Evolutionary conservation across 2,888 invertebrate genomes (phyloP).

Genomic region (Rapana venosa): DNA sequence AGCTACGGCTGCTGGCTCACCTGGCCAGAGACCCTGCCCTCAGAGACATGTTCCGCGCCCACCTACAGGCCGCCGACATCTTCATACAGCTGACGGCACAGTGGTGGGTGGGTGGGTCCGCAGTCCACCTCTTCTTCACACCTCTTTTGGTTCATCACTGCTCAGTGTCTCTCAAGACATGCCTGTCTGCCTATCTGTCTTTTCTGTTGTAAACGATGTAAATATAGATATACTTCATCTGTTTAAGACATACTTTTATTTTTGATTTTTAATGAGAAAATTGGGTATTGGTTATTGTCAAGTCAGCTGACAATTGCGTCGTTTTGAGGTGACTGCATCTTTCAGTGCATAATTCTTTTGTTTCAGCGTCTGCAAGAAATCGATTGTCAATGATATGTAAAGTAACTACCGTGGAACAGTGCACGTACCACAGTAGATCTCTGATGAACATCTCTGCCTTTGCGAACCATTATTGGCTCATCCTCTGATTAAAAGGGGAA

Average conservation of each 20-base stretch:
- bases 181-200: not conserved
- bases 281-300: not conserved
- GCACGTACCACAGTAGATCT: too few species aligned
- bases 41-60: constrained; percentile 60
- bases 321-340: not conserved
- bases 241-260: not conserved
- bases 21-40: constrained; percentile 68
- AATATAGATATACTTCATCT: too few species aligned
- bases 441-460: too few species aligned
- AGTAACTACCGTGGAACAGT: too few species aligned
- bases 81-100: constrained; percentile 71
- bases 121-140: too few species aligned
- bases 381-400: too few species aligned
- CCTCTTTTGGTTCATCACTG: too few species aligned
- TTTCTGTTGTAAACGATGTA: too few species aligned
- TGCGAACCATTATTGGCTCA: too few species aligned
- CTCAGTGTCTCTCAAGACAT: not conserved
- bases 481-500: too few species aligned
- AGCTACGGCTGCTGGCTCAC: constrained; percentile 72
- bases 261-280: not conserved
- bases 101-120: constrained; percentile 70
- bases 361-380: too few species aligned
- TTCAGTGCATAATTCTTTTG: not conserved
- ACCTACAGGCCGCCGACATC: constrained; percentile 61
- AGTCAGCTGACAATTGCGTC: not conserved